phyloP scores from a whole-genome alignment of 2,113 vertebrate species.

The Dissostichus mawsoni region DNA sequence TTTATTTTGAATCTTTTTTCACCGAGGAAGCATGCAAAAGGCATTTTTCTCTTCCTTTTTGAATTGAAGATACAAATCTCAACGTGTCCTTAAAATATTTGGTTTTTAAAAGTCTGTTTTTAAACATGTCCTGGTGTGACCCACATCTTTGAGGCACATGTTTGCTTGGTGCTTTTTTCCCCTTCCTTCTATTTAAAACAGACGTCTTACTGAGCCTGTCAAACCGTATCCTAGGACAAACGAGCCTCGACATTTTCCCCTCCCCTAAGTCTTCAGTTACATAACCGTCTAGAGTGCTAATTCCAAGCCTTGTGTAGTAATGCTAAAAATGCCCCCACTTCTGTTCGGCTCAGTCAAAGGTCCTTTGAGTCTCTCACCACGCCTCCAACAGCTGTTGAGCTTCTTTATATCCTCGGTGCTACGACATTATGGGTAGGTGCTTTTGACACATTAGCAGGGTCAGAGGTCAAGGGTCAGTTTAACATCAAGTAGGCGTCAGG shows the following conservation, averaged over 20 bases:
- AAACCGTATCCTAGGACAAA: not conserved
- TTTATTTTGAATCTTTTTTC: too few species aligned
- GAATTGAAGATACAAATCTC: not conserved
- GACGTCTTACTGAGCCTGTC: not conserved
- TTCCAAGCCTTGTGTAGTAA: not conserved
- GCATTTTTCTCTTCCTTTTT: too few species aligned
- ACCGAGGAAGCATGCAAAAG: too few species aligned
- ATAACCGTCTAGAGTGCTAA: not conserved
- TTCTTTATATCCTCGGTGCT: slow-evolving; percentile 13
- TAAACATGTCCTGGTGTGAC: not conserved
- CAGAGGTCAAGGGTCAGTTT: slow-evolving; percentile 1
- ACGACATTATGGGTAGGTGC: not conserved
- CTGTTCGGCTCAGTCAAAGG: slow-evolving; percentile 6
- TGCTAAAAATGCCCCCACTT: not conserved
- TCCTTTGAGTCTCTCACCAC: slow-evolving; percentile 4
- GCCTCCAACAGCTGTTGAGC: slow-evolving; percentile 34
- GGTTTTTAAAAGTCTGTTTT: not conserved
- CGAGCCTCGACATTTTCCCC: not conserved
- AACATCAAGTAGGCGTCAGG: not conserved
- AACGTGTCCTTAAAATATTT: not conserved
- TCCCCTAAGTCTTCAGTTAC: not conserved
- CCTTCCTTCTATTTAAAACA: not conserved
- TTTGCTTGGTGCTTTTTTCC: not conserved
- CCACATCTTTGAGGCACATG: not conserved
- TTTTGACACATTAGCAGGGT: slow-evolving; percentile 3